These are phyloP conservation scores for Sipunculus nudus DNA, from an alignment of 2,888 invertebrate genomes.

Conservation along the genomic window DNA sequence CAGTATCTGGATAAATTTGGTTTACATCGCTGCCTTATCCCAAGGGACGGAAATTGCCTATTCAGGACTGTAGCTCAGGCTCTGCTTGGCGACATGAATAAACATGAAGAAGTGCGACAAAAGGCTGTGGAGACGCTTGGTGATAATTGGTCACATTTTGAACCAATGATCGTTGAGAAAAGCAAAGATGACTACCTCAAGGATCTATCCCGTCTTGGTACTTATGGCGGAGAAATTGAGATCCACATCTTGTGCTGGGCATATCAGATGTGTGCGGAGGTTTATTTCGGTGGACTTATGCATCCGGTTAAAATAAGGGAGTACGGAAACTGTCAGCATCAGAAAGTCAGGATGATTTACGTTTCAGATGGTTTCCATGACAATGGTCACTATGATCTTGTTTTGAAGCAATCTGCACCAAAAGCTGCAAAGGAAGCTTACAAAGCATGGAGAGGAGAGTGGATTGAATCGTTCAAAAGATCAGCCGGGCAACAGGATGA, in stretches of 20 bases:
- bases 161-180: constrained; percentile 1
- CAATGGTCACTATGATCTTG: constrained; percentile 30
- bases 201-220: constrained; percentile 3
- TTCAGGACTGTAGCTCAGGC: constrained; percentile 23
- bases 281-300: constrained; percentile 25
- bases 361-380: constrained; percentile 19
- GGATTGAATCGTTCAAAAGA: no score
- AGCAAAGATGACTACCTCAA: constrained; percentile 12
- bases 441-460: constrained; percentile 2
- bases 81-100: constrained; percentile 10
- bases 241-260: constrained; percentile 10
- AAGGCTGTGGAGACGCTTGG: constrained; percentile 9
- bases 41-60: constrained; percentile 32
- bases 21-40: constrained; percentile 20
- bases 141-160: constrained; percentile 14
- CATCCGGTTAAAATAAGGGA: not conserved
- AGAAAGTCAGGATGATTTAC: constrained; percentile 5
- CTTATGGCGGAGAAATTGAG: constrained; percentile 27
- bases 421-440: constrained; percentile 8
- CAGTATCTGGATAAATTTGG: not conserved
- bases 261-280: not conserved
- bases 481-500: no score
- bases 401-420: constrained; percentile 1
- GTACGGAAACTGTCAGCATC: constrained; percentile 9
- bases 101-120: constrained; percentile 13